Base-by-base conservation (phyloP, 1,140 invertebrate species). In the Neodiprion fabricii region DNA sequence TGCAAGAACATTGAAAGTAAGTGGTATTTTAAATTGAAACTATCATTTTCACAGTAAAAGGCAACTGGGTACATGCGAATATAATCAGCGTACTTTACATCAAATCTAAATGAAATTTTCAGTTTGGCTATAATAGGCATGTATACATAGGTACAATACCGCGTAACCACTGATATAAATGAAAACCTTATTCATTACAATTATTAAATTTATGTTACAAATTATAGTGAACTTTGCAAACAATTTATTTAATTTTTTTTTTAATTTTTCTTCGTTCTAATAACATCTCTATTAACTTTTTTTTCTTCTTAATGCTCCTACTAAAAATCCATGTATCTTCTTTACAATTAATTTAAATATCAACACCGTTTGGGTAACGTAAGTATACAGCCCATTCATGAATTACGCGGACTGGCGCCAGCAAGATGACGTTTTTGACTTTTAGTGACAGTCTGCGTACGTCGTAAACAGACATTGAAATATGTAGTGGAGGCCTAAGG, bases 141-240 rank as follows among this genome's bases (percentile, higher is more conserved):
- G 28, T 40, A 40, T 40, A 40, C 28, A 12, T 61, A 17, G n/a
- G 11, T 17, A 61, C 9, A 40, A 40, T 61, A 61, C 53, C 53
- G 53, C 53, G 74, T 61, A 69, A 77, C 67, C 68, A 74, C 80
- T 79, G 79, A 77, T 78, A 80, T 70, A 80, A 78, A 82, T 78
- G 74, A 79, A 81, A 80, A 79, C 72, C 71, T 72, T 78, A 75
- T 73, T 40, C 76, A 74, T 81, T 76, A 79, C 76, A 73, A 79
- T 72, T 73, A 74, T 1, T 61, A 73, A 71, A 73, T 74, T 70
- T 84, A 83, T 83, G 80, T 84, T 84, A 84, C 81, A 85, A 83
- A 80, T 84, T 84, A 84, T 80, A 85, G 76, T 83, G 81, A 84
- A 82, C 78, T 81, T 77, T 79, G 75, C 78, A 82, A 77, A 78